Conservation (phyloP, 2,888 invertebrate species). For the Sinhomidia bicolor region DNA sequence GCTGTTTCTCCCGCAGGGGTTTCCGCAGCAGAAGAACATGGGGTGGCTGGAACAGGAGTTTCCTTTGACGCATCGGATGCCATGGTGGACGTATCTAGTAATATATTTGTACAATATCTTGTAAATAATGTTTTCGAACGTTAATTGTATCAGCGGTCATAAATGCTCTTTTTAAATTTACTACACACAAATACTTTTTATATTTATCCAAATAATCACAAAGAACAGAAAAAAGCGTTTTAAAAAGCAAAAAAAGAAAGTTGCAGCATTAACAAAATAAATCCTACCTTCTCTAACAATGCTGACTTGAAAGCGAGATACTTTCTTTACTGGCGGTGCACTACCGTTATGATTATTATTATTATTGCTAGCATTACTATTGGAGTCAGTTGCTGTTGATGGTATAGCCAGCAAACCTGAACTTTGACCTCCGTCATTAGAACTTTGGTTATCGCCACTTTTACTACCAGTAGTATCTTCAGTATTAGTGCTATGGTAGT, state of each 20-base stretch:
- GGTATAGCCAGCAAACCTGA: constrained; percentile 63
- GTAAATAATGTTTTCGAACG: too few relatives aligned
- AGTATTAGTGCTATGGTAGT: not conserved
- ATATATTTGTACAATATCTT: not conserved
- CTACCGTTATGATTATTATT: constrained; percentile 41
- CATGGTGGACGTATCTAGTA: not conserved
- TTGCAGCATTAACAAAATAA: constrained; percentile 36
- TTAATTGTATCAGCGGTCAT: not conserved
- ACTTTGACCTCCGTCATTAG: constrained; percentile 42
- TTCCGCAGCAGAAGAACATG: constrained; percentile 52
- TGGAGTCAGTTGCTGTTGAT: constrained; percentile 57
- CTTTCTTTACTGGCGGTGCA: constrained; percentile 81
- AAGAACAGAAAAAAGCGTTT: constrained; percentile 8
- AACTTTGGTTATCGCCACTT: not conserved
- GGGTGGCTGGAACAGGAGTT: constrained; percentile 25
- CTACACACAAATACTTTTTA: not conserved
- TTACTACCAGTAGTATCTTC: constrained; percentile 48
- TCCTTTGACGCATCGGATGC: constrained; percentile 2
- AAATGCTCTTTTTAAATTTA: not conserved
- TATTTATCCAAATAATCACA: not conserved
- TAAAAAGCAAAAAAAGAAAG: constrained; percentile 41
- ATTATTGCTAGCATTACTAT: constrained; percentile 60
- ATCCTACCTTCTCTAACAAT: constrained; percentile 82
- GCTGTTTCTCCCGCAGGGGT: constrained; percentile 16
- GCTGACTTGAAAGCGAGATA: constrained; percentile 84